A percentile compares a stretch with the other conserved stretches of the same genome.
phyloP scores from a whole-genome alignment of 2,113 vertebrate genomes.

The Alectura lathami region DNA sequence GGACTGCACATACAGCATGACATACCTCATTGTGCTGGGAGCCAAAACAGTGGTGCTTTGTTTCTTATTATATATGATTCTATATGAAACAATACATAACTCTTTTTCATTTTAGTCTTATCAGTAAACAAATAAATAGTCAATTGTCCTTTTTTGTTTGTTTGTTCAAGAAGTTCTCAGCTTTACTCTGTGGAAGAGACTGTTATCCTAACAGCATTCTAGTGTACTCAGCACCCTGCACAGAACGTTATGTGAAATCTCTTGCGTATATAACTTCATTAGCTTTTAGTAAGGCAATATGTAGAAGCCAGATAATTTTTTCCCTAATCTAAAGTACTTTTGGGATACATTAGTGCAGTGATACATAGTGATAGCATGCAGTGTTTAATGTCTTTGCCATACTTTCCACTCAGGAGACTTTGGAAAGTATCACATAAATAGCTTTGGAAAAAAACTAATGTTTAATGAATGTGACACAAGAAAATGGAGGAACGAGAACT shows the following conservation, averaged over 20 bases:
- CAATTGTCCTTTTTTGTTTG: background rate
- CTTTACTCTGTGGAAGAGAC: background rate
- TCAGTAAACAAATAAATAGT: background rate
- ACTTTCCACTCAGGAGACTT: background rate
- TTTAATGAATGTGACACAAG: background rate
- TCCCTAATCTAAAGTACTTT: constrained; percentile 7
- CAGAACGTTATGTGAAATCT: background rate
- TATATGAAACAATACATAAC: background rate
- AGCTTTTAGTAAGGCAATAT: background rate
- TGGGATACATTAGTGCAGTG: background rate
- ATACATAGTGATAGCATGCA: background rate
- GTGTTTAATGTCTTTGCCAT: background rate
- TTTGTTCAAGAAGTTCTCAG: background rate
- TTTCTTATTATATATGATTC: too few relatives aligned
- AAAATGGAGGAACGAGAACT: background rate
- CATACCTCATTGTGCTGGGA: background rate
- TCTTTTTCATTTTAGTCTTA: background rate
- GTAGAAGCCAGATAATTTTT: background rate
- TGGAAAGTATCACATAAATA: background rate
- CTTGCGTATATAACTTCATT: background rate
- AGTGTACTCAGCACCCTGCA: background rate
- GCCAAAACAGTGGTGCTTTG: background rate
- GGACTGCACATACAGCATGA: background rate
- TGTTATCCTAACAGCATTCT: background rate
- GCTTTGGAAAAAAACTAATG: background rate